A percentile compares a stretch with the other conserved stretches of the same genome.
These are phyloP conservation scores for Melanophora roralis DNA, from an alignment of 2,888 invertebrate species.

Conservation along the genomic window DNA sequence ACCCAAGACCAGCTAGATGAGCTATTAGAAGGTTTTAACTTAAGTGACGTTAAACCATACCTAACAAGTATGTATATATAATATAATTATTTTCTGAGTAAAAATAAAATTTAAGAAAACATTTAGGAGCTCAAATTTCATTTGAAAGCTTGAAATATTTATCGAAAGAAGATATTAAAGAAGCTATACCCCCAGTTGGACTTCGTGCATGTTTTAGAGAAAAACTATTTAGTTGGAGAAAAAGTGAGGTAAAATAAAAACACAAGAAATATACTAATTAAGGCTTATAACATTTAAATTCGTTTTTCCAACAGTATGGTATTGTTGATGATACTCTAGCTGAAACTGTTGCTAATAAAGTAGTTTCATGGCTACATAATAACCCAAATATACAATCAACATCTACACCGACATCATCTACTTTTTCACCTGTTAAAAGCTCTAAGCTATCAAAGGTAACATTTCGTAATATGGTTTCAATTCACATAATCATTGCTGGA, in stretches of 20 bases:
- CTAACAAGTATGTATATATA: slow-evolving; percentile 15
- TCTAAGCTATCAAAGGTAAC: slow-evolving; percentile 36
- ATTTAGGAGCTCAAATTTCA: background rate
- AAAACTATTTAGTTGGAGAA: background rate
- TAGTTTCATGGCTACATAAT: slow-evolving; percentile 28
- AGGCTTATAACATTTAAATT: background rate
- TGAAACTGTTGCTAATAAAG: slow-evolving; percentile 24
- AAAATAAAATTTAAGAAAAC: too few relatives aligned
- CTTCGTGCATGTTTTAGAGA: background rate
- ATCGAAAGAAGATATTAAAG: too few relatives aligned
- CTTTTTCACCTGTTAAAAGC: background rate
- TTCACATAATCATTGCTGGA: background rate
- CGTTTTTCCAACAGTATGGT: background rate
- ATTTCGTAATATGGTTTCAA: too few relatives aligned
- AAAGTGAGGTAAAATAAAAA: background rate
- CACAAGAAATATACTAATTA: too few relatives aligned
- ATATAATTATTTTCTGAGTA: too few relatives aligned
- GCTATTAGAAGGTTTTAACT: slow-evolving; percentile 8
- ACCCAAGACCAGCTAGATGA: background rate
- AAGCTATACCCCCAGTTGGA: background rate
- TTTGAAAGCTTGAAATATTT: background rate
- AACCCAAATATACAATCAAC: background rate
- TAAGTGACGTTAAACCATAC: slow-evolving; percentile 21
- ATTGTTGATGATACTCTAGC: slow-evolving; percentile 21
- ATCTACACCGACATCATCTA: slow-evolving; percentile 3